phyloP scores from a whole-genome alignment of 1,140 invertebrate species.

The Cyrtorhinus lividipennis region DNA sequence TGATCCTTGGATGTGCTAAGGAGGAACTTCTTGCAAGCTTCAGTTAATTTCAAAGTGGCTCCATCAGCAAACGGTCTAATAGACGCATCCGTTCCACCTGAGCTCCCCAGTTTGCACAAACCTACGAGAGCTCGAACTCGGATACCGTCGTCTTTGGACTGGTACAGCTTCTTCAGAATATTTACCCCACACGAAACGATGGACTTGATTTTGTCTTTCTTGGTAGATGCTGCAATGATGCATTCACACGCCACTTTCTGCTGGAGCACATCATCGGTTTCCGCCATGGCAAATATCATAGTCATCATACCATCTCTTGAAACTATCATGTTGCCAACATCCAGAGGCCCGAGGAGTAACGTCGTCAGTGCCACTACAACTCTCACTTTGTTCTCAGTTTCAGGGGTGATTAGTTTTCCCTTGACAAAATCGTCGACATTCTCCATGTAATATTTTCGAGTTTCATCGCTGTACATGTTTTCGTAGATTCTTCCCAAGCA shows the following conservation, averaged over 20 bases:
- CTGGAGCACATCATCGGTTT: constrained; percentile 65
- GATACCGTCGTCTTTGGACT: constrained; percentile 80
- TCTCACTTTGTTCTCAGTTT: constrained; percentile 80
- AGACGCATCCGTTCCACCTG: constrained; percentile 90
- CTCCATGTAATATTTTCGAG: constrained; percentile 55
- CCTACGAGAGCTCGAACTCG: constrained; percentile 82
- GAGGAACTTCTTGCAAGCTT: constrained; percentile 82
- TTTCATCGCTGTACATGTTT: constrained; percentile 83
- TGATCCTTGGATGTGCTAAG: constrained; percentile 73
- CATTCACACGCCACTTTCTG: constrained; percentile 93
- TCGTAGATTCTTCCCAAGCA: constrained; percentile 80
- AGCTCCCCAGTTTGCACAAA: constrained; percentile 90
- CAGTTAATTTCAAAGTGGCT: constrained; percentile 79
- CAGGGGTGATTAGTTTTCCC: constrained; percentile 66
- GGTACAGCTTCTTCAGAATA: constrained; percentile 87
- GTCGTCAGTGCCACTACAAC: constrained; percentile 80
- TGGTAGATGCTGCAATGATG: constrained; percentile 87
- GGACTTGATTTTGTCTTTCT: constrained; percentile 89
- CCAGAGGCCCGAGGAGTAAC: constrained; percentile 76
- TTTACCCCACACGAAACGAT: constrained; percentile 84
- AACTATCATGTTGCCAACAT: constrained; percentile 85
- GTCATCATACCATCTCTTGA: constrained; percentile 85
- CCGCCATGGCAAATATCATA: constrained; percentile 95
- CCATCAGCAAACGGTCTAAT: constrained; percentile 89
- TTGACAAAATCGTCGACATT: constrained; percentile 80